Base-by-base conservation (phyloP, 2,888 invertebrate species). In the Galeopsomyia nigrocyanea region DNA sequence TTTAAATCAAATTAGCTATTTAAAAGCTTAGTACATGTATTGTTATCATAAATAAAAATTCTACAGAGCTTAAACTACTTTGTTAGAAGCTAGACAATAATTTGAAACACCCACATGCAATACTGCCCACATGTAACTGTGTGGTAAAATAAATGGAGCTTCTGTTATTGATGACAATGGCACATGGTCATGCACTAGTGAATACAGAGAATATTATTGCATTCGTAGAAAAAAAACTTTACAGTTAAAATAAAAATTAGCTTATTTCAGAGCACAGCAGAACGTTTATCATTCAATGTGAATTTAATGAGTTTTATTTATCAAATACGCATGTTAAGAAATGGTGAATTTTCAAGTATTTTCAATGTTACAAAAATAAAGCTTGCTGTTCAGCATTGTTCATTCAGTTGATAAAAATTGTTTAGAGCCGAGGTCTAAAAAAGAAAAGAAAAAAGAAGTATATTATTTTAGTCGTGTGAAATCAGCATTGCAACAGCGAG, bases 211-310 rank as follows among this genome's bases (percentile, higher is more conserved):
- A 75, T 64, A 68, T 68, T 74, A 72, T 68, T 71, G 26, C 63
- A 10, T 50, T 70, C 50, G 56, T 67, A 75, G 53, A 72, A 72
- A 63, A 68, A 51, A 68, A 70, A 72, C 62, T 74, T 70, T 74
- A 74, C 64, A 74, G 70, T 75, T 72, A 71, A 69, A 73, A 49
- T 68, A 46, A 58, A 72, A 60, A 68, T 58, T 46, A 60, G 56
- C 13, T 58, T 51, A 64, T 60, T 68, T 60, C 49, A 64, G 17
- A 67, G n/a, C 53, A 50, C 56, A 50, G 58, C 63, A 63, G 63
- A 68, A 19, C 14, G 7, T 39, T 39, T 10, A 39, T 39, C 10
- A 39, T 57, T 19, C 31, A 64, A 68, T 63, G 26, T 19, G 63
- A 31, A 47, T 68, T 72, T 7, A 19, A 51, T 55, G 21, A 22